Base-by-base conservation (phyloP, 2,888 invertebrate genomes). In the Lochmaea crataegi region DNA sequence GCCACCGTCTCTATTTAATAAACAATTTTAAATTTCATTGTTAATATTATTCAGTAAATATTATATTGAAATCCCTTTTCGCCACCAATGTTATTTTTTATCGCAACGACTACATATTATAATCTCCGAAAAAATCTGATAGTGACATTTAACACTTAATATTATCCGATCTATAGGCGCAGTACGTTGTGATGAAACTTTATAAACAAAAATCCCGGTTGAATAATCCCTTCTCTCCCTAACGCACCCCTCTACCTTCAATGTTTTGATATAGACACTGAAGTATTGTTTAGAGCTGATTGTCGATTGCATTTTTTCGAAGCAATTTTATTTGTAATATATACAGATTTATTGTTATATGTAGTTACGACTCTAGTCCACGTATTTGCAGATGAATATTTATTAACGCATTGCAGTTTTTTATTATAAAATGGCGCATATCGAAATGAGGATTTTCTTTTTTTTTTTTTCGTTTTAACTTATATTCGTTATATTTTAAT, bases 361-460 rank as follows among this genome's bases (percentile, higher is more conserved):
- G 82, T 83, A 82, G 83, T 82, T 83, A 82, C 82, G 81, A 81
- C 80, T 78, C 79, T 81, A 79, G 79, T 80, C 82, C 82, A 64
- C 75, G 81, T 83, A 82, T 82, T 83, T 83, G 81, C 82, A 81
- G 83, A 84, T 84, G 84, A 84, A 83, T 83, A 84, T 84, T 84
- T 84, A 84, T 83, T 72, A 82, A 75, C 80, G 79, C 79, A 78
- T 74, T 71, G 80, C 81, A 78, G 81, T 80, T 83, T 83, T 82
- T 81, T 80, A 78, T 80, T 79, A 78, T 80, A 80, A 82, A 82
- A 80, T 80, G 81, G 82, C 81, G 81, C 82, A 81, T 81, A 82
- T 81, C 82, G 81, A 83, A 83, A 83, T 83, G 80, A 82, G 80
- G 74, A 75, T 75, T 71, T 64, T 65, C 63, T 79, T 79, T 65